phyloP scores from a whole-genome alignment of 2,888 invertebrate genomes.

The Leptarthrus brevirostris region DNA sequence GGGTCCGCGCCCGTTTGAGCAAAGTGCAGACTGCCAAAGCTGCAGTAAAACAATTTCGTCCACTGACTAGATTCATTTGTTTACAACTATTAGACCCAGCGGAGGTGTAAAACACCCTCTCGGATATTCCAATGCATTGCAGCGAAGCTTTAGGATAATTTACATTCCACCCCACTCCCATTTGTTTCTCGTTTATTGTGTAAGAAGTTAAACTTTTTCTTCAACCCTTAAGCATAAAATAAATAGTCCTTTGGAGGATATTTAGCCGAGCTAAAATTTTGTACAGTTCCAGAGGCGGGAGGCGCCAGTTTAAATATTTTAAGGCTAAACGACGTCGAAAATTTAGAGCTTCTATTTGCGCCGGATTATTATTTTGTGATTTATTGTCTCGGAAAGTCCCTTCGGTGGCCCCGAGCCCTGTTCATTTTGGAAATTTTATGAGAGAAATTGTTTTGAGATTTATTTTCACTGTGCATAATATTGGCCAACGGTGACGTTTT shows the following conservation, averaged over 20 bases:
- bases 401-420: constrained; percentile 3
- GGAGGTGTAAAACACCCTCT: neutral
- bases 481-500: constrained; percentile 44
- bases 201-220: constrained; percentile 39
- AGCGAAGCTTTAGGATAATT: constrained; percentile 19
- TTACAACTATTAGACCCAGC: constrained; percentile 38
- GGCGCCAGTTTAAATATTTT: constrained; percentile 35
- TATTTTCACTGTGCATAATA: constrained; percentile 34
- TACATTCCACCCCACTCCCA: constrained; percentile 15
- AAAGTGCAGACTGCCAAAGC: neutral
- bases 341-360: constrained; percentile 35
- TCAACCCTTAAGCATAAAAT: constrained; percentile 32
- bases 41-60: constrained; percentile 20
- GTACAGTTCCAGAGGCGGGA: neutral
- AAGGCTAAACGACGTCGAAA: constrained; percentile 35
- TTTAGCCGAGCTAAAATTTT: constrained; percentile 22
- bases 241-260: constrained; percentile 31
- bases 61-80: constrained; percentile 23
- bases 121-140: neutral
- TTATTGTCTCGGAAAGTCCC: constrained; percentile 25
- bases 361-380: constrained; percentile 43
- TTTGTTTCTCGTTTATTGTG: constrained; percentile 26
- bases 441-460: constrained; percentile 42
- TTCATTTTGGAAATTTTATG: constrained; percentile 39
- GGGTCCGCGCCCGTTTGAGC: too few species aligned